Conservation (phyloP, 2,113 vertebrate genomes). For the Anguilla rostrata region DNA sequence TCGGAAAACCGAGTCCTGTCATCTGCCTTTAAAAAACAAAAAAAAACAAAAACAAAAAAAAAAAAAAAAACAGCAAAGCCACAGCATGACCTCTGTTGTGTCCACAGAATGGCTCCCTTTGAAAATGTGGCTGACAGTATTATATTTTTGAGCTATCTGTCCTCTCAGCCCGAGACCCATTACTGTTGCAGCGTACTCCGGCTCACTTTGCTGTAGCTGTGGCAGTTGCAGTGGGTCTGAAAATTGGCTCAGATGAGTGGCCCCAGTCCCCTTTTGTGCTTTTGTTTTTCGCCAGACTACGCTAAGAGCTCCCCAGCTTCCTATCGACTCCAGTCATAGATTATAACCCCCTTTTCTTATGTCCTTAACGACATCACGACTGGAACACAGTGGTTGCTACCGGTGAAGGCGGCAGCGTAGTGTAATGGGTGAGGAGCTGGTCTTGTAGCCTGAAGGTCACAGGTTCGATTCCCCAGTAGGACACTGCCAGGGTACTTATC, state of each 20-base stretch:
- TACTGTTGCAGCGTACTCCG: no score
- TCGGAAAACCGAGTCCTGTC: not conserved
- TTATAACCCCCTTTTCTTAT: not conserved
- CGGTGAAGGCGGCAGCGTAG: no score
- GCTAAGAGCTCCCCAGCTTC: not conserved
- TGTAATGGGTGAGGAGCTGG: no score
- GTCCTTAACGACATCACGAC: not conserved
- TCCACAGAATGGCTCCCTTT: not conserved
- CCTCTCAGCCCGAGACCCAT: no score
- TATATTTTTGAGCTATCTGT: no score
- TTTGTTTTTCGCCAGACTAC: not conserved
- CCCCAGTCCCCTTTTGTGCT: not conserved
- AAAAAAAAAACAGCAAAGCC: no score
- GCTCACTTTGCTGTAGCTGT: no score
- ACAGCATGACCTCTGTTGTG: no score
- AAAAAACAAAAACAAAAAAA: no score
- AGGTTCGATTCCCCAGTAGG: no score
- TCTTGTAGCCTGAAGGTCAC: no score
- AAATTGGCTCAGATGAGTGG: not conserved
- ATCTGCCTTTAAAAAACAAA: not conserved
- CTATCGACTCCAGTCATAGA: not conserved
- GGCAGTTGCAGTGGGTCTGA: not conserved
- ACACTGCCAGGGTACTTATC: no score
- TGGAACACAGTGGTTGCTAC: not conserved
- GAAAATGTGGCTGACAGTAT: not conserved